Evolutionary conservation across 1,140 invertebrate species (phyloP), one percentile per base, ranked within the genome.

Genomic region (Diabrotica virgifera): DNA sequence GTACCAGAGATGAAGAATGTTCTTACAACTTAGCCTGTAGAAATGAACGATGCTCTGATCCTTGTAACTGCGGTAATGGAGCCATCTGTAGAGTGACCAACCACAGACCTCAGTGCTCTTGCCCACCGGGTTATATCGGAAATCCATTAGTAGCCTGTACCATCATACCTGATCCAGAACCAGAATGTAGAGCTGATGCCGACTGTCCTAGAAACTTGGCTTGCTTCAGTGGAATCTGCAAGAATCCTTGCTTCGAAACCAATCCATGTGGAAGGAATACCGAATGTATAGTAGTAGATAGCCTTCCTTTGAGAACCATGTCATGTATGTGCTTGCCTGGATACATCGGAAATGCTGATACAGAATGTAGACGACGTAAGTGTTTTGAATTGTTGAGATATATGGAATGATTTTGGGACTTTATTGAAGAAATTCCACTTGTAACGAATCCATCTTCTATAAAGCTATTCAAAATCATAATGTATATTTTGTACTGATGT

Each of bases 201-300:
- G 93, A 95, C 69, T 96, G 94, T 78, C 85, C 91, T 9, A 91
- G 88, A 59, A 91, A 89, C 76, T 77, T 93, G 63, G 92, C 92
- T 14, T 97, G 94, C 77, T 89, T 95, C 72, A 86, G 84, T 73
- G 88, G 88, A 13, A 80, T 85, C 64, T 97, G 94, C 75, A 87
- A 87, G 73, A 91, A 96, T 77, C 93, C 94, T 0, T 97, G 94
- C 75, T 73, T 76, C 7, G 85, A 91, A 66, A 86, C 87, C 0
- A 87, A 88, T 70, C 92, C 93, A 0, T 97, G 94, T 76, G 92
- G 91, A 10, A 74, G 79, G 9, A 86, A 92, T 71, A 92, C 93
- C 0, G 84, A 87, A 70, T 95, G 93, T 76, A 84, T 86, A 2
- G 91, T 95, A 0, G 86, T 94, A 6, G 89, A 95, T 73, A 93